A percentile compares a stretch with the other conserved stretches of the same genome.
Conservation (phyloP, 2,797 vertebrate species). For the Glyptemys insculpta region DNA sequence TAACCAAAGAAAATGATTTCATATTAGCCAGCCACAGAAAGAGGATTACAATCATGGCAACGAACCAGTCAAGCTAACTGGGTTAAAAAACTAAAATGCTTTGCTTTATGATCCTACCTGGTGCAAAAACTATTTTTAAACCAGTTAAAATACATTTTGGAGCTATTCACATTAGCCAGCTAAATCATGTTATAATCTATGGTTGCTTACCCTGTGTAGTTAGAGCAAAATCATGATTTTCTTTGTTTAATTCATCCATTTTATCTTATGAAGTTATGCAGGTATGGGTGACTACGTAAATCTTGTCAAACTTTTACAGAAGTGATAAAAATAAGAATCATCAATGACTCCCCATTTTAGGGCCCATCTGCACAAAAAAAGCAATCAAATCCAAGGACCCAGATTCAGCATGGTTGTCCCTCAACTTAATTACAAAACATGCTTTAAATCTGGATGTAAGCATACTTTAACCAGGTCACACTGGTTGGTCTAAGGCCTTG, state of each 20-base stretch:
- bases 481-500: neutral
- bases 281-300: neutral
- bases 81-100: neutral
- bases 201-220: neutral
- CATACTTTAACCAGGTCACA: neutral
- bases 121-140: neutral
- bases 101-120: neutral
- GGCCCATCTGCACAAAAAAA: neutral
- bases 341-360: neutral
- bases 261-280: neutral
- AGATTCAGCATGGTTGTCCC: neutral
- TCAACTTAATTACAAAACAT: neutral
- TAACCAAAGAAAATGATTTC: neutral
- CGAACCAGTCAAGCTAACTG: neutral
- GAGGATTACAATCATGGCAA: slow-evolving; percentile 4
- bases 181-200: neutral
- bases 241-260: neutral
- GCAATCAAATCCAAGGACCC: neutral
- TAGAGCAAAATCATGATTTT: neutral
- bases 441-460: no score
- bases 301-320: neutral
- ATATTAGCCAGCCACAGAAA: neutral
- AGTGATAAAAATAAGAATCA: neutral
- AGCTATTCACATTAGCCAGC: neutral
- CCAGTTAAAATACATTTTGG: neutral